phyloP scores from a whole-genome alignment of 2,888 invertebrate genomes.

The Eilema depressum region DNA sequence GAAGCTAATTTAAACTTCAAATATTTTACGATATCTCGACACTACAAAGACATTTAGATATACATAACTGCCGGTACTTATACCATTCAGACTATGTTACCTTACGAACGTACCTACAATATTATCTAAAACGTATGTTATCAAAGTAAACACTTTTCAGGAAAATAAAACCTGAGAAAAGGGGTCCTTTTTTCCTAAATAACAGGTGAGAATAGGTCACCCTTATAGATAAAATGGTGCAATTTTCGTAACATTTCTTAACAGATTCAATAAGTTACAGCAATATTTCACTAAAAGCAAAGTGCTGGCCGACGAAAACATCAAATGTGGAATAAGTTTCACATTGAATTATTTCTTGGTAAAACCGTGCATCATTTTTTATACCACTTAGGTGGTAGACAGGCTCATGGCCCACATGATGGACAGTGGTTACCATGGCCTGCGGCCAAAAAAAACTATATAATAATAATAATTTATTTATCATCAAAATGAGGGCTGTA shows the following conservation, averaged over 20 bases:
- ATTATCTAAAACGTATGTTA: not conserved
- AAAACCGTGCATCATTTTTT: too few relatives aligned
- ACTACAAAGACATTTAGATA: too few relatives aligned
- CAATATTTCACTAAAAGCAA: conserved; percentile 60
- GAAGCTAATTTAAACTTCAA: not conserved
- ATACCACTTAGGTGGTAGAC: too few relatives aligned
- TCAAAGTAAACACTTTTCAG: not conserved
- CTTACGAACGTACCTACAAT: not conserved
- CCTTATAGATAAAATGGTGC: conserved; percentile 23
- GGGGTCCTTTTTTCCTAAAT: not conserved
- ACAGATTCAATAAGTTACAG: conserved; percentile 71
- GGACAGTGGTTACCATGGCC: too few relatives aligned
- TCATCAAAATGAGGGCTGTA: too few relatives aligned
- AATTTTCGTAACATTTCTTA: conserved; percentile 53
- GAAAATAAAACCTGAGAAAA: not conserved
- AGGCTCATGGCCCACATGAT: too few relatives aligned
- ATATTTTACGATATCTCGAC: too few relatives aligned
- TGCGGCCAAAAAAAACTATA: too few relatives aligned
- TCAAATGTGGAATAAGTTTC: conserved; percentile 34
- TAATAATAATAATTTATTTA: too few relatives aligned
- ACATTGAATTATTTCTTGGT: conserved; percentile 44
- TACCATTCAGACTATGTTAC: not conserved
- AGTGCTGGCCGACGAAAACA: conserved; percentile 46
- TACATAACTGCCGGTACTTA: too few relatives aligned
- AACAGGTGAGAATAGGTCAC: not conserved